Evolutionary conservation across 1,140 invertebrate species (phyloP), one percentile per base, ranked within the genome.

Genomic region (Drosophila miranda): DNA sequence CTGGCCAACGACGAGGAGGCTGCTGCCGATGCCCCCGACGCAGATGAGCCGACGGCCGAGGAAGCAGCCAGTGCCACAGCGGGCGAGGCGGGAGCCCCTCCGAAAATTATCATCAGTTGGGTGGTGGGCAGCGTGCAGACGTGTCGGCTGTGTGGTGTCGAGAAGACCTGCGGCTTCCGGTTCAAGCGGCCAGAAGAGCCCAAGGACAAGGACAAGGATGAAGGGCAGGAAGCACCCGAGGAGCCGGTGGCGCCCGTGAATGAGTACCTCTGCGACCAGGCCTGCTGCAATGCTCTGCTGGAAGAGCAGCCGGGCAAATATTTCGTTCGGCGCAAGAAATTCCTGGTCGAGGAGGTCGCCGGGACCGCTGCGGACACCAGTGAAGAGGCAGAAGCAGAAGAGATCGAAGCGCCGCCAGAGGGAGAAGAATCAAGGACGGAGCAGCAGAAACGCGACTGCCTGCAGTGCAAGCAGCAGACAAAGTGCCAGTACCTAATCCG

Each of bases 401-500:
- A 74, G 3, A 34, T 11, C 4, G 59, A 16, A 11, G 19, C 49
- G 0, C 42, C 38, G 3, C 19, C 34, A 3, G 45, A 38, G 4
- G 42, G 6, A 8, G 13, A 52, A 41, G 26, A 53, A 3, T 19
- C 6, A 9, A 64, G 62, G 13, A 53, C 42, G 9, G 45, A 86
- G 8, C 7, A n/a, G 19, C 13, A 50, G 6, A 5, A 53, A 42
- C 16, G 11, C 8, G 16, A 19, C 4, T 90, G 89, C 44, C 59
- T 90, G 51, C 83, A 89, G 23, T 90, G 89, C 62, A 90, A 89
- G 42, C 83, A 90, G 56, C 89, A 91, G 57, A 93, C 92, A 80
- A 73, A 71, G 2, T 93, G 93, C 75, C 93, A 92, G 71, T 93
- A 93, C 63, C 92, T 92, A 71, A 92, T 93, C 55, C 91, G 92